Percentiles rank a stretch among this genome's conserved stretches.
These are phyloP conservation scores for Drosophila ustulata DNA, from an alignment of 2,888 invertebrate species.

Conservation along the genomic window DNA sequence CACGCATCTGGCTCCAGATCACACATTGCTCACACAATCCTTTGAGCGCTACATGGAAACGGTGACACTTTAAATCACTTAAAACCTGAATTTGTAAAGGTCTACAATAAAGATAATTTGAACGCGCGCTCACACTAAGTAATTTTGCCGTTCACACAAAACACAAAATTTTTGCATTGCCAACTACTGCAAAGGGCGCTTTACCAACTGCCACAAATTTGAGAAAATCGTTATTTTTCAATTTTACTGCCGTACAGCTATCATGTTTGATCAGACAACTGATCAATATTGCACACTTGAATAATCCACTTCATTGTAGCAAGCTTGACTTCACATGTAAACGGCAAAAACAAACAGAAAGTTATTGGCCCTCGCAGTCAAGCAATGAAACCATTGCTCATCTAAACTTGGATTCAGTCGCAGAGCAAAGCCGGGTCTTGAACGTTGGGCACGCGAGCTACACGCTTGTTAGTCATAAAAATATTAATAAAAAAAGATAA, in stretches of 20 bases:
- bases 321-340: conserved; percentile 6
- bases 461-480: background rate
- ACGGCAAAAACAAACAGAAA: conserved; percentile 47
- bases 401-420: conserved; percentile 32
- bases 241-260: background rate
- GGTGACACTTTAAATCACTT: conserved; percentile 48
- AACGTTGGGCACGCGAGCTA: conserved; percentile 14
- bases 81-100: background rate
- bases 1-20: conserved; percentile 83
- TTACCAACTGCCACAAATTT: background rate
- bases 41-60: conserved; percentile 83
- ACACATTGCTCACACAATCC: conserved; percentile 80
- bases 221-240: conserved; percentile 29
- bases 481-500: background rate
- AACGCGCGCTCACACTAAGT: background rate
- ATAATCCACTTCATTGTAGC: background rate
- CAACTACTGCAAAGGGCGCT: background rate
- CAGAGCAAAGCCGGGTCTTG: conserved; percentile 32
- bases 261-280: background rate
- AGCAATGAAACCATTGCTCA: background rate
- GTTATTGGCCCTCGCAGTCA: background rate
- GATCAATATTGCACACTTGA: background rate
- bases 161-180: background rate
- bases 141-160: conserved; percentile 22
- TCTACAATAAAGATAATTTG: background rate